These are phyloP conservation scores for Phalacrocorax brasilianus DNA, from an alignment of 2,113 vertebrate genomes.

Conservation along the genomic window DNA sequence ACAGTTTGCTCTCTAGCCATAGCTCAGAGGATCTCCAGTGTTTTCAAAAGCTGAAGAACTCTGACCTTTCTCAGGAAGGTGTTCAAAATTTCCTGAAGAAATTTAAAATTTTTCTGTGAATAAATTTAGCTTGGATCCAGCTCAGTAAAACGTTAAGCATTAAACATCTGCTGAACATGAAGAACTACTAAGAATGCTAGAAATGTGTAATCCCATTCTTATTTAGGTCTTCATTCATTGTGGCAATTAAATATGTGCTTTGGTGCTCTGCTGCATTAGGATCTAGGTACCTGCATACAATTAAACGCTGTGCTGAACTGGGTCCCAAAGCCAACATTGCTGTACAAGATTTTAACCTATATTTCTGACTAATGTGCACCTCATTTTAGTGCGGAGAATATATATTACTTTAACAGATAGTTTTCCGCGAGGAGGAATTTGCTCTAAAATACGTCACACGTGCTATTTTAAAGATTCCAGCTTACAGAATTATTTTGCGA, in stretches of 20 bases:
- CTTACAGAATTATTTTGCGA: background rate
- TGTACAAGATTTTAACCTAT: background rate
- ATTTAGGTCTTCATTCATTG: conserved; percentile 18
- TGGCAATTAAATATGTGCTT: conserved; percentile 39
- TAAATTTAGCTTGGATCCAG: background rate
- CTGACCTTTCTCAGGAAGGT: background rate
- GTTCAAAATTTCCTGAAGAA: background rate
- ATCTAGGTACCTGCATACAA: conserved; percentile 2
- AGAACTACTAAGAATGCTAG: conserved; percentile 4
- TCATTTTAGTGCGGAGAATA: background rate
- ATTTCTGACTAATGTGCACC: conserved; percentile 1
- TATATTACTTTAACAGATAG: conserved; percentile 4
- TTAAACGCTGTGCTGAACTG: background rate
- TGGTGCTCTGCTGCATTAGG: conserved; percentile 26
- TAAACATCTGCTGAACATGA: conserved; percentile 11
- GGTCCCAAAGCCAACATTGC: conserved; percentile 3
- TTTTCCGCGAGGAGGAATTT: background rate
- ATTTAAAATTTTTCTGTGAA: background rate
- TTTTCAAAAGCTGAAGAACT: background rate
- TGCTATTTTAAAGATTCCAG: background rate
- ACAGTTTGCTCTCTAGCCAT: background rate
- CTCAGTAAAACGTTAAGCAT: background rate
- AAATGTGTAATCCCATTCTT: conserved; percentile 13
- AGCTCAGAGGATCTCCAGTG: background rate
- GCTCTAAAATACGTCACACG: background rate